Evolutionary conservation across 2,797 vertebrate species (phyloP).

Genomic region (Mallotus villosus): DNA sequence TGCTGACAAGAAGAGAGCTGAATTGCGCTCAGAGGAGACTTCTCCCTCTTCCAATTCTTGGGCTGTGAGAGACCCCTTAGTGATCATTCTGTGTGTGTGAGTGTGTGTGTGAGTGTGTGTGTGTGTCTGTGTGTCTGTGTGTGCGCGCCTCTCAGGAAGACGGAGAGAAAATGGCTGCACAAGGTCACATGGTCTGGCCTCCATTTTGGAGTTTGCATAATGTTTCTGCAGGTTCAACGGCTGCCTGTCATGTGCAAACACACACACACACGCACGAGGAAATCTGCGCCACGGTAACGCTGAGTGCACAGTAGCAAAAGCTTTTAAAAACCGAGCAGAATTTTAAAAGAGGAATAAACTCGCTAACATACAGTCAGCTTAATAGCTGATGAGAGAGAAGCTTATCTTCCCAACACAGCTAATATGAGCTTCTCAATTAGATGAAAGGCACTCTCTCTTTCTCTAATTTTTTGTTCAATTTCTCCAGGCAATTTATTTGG

Average conservation of each 20-base stretch:
- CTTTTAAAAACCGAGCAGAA: slow-evolving; percentile 27
- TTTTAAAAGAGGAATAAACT: slow-evolving; percentile 42
- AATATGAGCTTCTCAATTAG: slow-evolving; percentile 75
- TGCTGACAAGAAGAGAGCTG: slow-evolving; percentile 8
- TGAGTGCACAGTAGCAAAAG: slow-evolving; percentile 36
- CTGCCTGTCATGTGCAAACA: slow-evolving; percentile 18
- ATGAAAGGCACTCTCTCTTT: slow-evolving; percentile 68
- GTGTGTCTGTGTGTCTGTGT: not conserved
- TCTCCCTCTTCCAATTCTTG: slow-evolving; percentile 3
- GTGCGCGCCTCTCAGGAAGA: not conserved
- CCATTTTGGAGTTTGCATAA: slow-evolving; percentile 57
- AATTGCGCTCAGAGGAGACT: not conserved
- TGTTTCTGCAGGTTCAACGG: slow-evolving; percentile 35
- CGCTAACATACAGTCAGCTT: slow-evolving; percentile 63
- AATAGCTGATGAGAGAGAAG: slow-evolving; percentile 65
- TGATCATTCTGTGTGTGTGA: slow-evolving; percentile 2
- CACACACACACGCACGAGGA: slow-evolving; percentile 31
- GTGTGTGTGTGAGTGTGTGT: slow-evolving; percentile 5
- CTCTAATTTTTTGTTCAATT: slow-evolving; percentile 73
- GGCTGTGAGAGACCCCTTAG: slow-evolving; percentile 12
- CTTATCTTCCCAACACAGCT: slow-evolving; percentile 78
- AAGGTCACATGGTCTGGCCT: slow-evolving; percentile 57
- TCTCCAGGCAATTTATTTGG: slow-evolving; percentile 77
- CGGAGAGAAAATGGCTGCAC: slow-evolving; percentile 50
- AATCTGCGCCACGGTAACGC: slow-evolving; percentile 26